Evolutionary conservation across 2,888 invertebrate species (phyloP), one percentile per base, ranked within the genome.

Genomic region (Phyllotreta striolata): DNA sequence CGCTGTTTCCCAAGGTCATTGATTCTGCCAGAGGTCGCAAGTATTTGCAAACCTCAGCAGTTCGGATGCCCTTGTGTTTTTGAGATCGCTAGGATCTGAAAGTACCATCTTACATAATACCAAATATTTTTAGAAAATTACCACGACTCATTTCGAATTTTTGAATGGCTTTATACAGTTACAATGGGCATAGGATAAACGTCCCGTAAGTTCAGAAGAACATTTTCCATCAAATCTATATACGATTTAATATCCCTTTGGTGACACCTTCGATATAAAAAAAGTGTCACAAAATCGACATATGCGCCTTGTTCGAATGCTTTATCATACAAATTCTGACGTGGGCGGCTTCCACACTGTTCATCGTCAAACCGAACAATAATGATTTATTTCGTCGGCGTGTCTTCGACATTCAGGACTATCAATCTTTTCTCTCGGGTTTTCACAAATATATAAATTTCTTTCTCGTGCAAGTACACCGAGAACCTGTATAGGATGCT

Each of bases 311-410:
- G 40, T 59, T 59, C 51, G 35, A 49, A 49, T 49, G 49, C 49
- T 49, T 59, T 51, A 59, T 59, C 58, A 59, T 41, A 41, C 59
- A 51, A 59, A 59, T 58, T 49, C 38, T 40, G 49, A 40, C 58
- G 39, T 7, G 24, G 24, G 58, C 40, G 24, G 58, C 40, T 38
- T 59, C 9, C 38, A 55, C 41, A 49, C 35, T 49, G 8, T 41
- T 57, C 66, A 61, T 70, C 34, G 57, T 49, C 47, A 37, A 37
- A 58, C 58, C 55, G 51, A 59, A 64, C 51, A 56, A 65, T 55
- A 60, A 77, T 78, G 78, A 78, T 78, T 78, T 78, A 78, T 78
- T 74, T 76, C 66, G 70, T 66, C 68, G 76, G 76, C 73, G 71
- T 78, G 78, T 71, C 71, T 74, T 74, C 75, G 78, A 78, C 78